Percentiles rank a stretch among this genome's conserved stretches.
Evolutionary conservation across 2,888 invertebrate genomes (phyloP).

Genomic region (Orthosia gothica): DNA sequence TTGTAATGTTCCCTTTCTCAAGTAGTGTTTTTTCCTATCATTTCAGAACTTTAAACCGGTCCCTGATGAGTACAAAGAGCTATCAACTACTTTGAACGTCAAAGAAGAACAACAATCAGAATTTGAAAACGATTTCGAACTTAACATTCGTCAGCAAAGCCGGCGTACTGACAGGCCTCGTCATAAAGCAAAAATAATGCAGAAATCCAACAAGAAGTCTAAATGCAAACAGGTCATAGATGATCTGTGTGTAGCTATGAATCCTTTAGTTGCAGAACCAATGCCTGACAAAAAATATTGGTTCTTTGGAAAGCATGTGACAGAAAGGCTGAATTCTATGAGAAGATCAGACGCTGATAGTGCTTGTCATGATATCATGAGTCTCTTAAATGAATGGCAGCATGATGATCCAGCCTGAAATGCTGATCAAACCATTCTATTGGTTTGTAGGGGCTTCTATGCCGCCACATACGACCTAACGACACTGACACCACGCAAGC

Average conservation of each 20-base stretch:
- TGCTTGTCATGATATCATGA: conserved; percentile 80
- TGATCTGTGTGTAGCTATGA: conserved; percentile 81
- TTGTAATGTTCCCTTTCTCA: neutral
- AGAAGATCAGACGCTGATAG: conserved; percentile 78
- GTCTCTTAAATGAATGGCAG: conserved; percentile 70
- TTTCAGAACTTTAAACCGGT: conserved; percentile 62
- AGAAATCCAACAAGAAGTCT: conserved; percentile 63
- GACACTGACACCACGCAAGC: too few species aligned
- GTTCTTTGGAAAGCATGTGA: conserved; percentile 86
- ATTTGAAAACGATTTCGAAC: conserved; percentile 64
- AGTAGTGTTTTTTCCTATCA: neutral
- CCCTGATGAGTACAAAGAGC: conserved; percentile 53
- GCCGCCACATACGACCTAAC: too few species aligned
- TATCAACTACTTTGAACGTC: conserved; percentile 54
- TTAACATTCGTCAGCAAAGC: conserved; percentile 78
- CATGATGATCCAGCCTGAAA: conserved; percentile 31
- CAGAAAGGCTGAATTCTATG: conserved; percentile 82
- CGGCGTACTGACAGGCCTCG: conserved; percentile 82
- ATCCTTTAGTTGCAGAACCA: conserved; percentile 73
- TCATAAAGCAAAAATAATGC: conserved; percentile 59
- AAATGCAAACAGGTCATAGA: conserved; percentile 81
- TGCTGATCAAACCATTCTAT: too few species aligned
- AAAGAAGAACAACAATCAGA: conserved; percentile 78
- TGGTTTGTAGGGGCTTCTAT: neutral
- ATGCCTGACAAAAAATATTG: conserved; percentile 75